Percentiles rank a stretch among this genome's conserved stretches.
These are phyloP conservation scores for Catotricha subobsoleta DNA, from an alignment of 2,888 invertebrate genomes.

Conservation along the genomic window DNA sequence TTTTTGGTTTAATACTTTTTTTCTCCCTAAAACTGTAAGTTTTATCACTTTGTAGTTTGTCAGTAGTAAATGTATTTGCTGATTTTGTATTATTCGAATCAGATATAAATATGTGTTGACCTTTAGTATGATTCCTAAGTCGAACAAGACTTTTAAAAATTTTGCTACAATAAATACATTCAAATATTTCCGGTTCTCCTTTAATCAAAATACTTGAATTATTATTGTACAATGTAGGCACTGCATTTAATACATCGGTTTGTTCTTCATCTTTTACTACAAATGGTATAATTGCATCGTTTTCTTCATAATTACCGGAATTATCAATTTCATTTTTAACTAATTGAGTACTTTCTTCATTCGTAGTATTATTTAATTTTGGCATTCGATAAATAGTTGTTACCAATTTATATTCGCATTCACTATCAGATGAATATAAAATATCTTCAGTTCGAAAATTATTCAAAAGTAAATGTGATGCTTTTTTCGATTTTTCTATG, in stretches of 20 bases:
- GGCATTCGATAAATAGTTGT: background rate
- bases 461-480: background rate
- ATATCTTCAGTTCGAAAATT: background rate
- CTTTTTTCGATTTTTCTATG: background rate
- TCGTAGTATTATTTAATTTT: background rate
- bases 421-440: conserved; percentile 2
- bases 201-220: no score
- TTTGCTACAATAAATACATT: background rate
- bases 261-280: background rate
- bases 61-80: no score
- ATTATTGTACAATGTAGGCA: no score
- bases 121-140: background rate
- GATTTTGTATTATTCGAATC: no score
- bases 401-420: background rate
- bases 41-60: no score
- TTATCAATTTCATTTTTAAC: no score
- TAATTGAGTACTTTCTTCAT: background rate
- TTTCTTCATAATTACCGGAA: no score
- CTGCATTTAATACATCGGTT: no score
- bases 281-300: background rate
- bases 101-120: background rate
- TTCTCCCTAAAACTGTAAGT: no score
- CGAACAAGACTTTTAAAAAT: background rate
- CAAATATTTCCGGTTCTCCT: background rate
- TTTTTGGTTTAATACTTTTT: background rate